Evolutionary conservation across 2,797 vertebrate species (phyloP), one percentile per base, ranked within the genome.

Genomic region (Sylvilagus floridanus): DNA sequence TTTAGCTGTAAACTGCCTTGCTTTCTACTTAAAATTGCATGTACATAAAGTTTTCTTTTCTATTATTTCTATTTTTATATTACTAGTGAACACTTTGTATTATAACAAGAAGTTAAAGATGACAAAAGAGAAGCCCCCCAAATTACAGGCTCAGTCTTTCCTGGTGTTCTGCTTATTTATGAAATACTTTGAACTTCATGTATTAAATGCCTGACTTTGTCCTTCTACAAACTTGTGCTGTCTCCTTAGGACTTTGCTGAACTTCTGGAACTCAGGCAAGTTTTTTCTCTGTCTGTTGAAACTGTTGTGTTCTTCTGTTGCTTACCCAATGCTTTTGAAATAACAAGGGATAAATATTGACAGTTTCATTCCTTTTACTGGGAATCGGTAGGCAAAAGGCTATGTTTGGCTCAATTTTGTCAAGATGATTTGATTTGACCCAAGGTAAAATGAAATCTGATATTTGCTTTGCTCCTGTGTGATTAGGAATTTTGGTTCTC

Each of bases 1-100:
- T 68, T 88, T 94, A 92, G 62, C 5, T 77, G 2, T 22, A 87
- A 54, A 86, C 19, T 88, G 21, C 28, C 30, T 68, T 82, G 19
- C 21, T 96, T 95, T 78, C 85, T 93, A n/a, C 81, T 96, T 90
- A 77, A 84, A 52, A 69, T 77, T 63, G 10, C 3, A 66, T 75
- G 1, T 26, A 50, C 35, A 13, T 52, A 92, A 78, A 71, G 35
- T 35, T 35, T 35, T 9, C 4, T 79, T 94, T 89, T 68, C 8
- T 54, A 81, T 94, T 63, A 12, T 50, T 88, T 82, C 87, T 2
- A 68, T 95, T 78, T 90, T n/a, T 88, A 7, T 78, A 62, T 96
- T 96, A 71, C 19, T 6, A 85, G 32, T 22, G 22, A 54, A 77
- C 66, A 92, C 4, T 83, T 88, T 72, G 5, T 22, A 73, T 60